Percentiles rank a stretch among this genome's conserved stretches.
phyloP scores from a whole-genome alignment of 2,888 invertebrate species.

The Andrena praecox region DNA sequence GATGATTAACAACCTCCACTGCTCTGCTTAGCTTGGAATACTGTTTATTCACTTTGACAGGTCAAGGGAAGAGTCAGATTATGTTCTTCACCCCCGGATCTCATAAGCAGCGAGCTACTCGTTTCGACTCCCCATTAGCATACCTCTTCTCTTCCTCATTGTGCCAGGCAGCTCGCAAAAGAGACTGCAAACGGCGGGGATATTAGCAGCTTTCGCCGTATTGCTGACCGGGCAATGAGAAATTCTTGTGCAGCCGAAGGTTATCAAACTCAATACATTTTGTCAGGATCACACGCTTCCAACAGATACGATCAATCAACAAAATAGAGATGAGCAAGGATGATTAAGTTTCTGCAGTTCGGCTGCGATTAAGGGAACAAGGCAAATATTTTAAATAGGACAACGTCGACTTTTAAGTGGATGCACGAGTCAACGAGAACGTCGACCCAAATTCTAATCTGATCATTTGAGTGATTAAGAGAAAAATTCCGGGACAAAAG shows the following conservation, averaged over 20 bases:
- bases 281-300: neutral
- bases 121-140: neutral
- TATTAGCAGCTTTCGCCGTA: no score
- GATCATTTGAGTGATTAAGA: no score
- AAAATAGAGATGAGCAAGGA: neutral
- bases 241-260: neutral
- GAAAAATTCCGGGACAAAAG: neutral
- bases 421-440: no score
- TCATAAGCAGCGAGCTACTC: constrained; percentile 24
- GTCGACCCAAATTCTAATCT: no score
- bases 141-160: constrained; percentile 26
- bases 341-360: neutral
- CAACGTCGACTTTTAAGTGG: no score
- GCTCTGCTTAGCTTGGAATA: constrained; percentile 6
- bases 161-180: neutral
- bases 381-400: neutral
- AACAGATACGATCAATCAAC: neutral
- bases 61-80: constrained; percentile 6
- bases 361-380: neutral
- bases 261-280: neutral
- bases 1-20: constrained; percentile 10
- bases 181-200: neutral
- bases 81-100: neutral
- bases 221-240: neutral
- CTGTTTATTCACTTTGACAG: constrained; percentile 43